These are phyloP conservation scores for Heterohyrax brucei DNA, from an alignment of 2,797 vertebrate genomes.

Conservation along the genomic window DNA sequence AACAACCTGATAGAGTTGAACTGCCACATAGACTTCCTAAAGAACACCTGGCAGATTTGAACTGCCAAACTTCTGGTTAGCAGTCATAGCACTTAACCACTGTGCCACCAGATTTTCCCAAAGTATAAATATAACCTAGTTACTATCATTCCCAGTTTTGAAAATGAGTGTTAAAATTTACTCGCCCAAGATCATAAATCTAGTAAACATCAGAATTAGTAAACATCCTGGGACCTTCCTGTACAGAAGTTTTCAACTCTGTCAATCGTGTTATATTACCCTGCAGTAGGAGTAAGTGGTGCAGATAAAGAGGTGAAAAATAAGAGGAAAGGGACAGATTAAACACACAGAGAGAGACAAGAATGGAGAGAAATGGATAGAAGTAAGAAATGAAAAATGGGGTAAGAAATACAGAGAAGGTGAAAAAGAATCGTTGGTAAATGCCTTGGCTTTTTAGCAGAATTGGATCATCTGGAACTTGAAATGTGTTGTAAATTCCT, in stretches of 20 bases:
- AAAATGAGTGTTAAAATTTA: slow-evolving; percentile 23
- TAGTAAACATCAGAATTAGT: not conserved
- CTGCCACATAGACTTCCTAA: too few relatives aligned
- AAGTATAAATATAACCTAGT: not conserved
- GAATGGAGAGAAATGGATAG: not conserved
- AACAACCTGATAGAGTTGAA: too few relatives aligned
- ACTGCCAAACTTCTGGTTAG: too few relatives aligned
- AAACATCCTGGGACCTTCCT: not conserved
- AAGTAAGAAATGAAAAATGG: not conserved
- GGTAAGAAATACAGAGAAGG: not conserved
- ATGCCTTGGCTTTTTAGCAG: not conserved
- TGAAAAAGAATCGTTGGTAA: not conserved
- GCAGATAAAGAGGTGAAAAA: not conserved
- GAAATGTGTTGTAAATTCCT: not conserved
- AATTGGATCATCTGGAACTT: not conserved
- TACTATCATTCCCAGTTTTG: not conserved
- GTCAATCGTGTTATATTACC: not conserved
- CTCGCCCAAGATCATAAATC: not conserved
- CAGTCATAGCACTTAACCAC: too few relatives aligned
- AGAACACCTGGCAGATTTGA: too few relatives aligned
- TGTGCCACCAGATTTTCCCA: not conserved
- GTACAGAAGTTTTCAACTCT: not conserved
- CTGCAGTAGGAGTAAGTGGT: not conserved
- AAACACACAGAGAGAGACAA: not conserved
- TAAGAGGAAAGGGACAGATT: not conserved